Evolutionary conservation across 2,113 vertebrate species (phyloP), one percentile per base, ranked within the genome.

Genomic region (Connochaetes taurinus): DNA sequence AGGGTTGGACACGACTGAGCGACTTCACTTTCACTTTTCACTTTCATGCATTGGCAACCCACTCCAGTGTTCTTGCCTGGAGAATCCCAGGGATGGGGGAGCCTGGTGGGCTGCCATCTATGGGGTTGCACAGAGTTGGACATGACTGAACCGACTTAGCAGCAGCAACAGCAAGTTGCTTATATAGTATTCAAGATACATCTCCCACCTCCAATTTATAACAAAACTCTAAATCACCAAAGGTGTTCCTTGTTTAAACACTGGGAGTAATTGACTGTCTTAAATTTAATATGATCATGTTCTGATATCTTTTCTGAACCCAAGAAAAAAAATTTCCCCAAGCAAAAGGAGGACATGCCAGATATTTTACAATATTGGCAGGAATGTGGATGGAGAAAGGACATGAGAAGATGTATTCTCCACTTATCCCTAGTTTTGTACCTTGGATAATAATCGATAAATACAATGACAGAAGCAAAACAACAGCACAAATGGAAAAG

Each of bases 401-500:
- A 3, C 0, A 1, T 7, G 25, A 11, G 11, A 6, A 33, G 71
- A 2, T 43, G 1, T 19, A 3, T 55, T 83, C 50, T 90, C 27
- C 29, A 12, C 33, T 90, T 31, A 29, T 27, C 15, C 15, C 9
- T 29, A 29, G 21, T 58, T 52, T 33, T 53, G 1, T 10, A 15
- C 13, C n/a, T 50, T 94, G 33, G 25, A 4, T 94, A 58, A 23
- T 25, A 15, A 76, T 6, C 31, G 36, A 14, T 67, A 60, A 52
- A 90, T 15, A 12, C 5, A 45, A 4, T 36, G 19, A 40, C 10
- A 57, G 64, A 81, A 84, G 19, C 8, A 94, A 55, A 82, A 31
- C 12, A 82, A 27, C 2, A 40, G 36, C 8, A 57, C 53, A 62
- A 16, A 64, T 15, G 52, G 47, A 86, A 95, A 97, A 98, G 58